Conservation (phyloP, 2,797 vertebrate genomes). For the Siniperca obscura region DNA sequence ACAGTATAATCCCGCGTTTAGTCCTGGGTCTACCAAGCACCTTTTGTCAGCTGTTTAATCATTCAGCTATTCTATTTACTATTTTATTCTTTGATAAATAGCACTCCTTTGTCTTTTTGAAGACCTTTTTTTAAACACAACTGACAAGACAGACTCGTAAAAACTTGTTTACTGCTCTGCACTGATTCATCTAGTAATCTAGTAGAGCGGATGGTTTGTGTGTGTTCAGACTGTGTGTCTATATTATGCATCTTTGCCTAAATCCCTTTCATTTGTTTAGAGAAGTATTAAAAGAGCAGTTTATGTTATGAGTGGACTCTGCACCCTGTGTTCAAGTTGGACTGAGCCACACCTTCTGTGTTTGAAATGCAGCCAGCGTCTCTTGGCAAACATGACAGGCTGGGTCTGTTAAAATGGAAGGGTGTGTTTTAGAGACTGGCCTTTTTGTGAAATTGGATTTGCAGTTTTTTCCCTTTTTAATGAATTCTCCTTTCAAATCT, state of each 20-base stretch:
- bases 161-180: not conserved
- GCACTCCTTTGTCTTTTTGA: not conserved
- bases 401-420: slow-evolving; percentile 32
- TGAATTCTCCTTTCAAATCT: slow-evolving; percentile 26
- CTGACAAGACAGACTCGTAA: not conserved
- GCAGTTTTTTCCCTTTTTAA: slow-evolving; percentile 1
- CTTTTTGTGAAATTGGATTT: slow-evolving; percentile 34
- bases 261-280: not conserved
- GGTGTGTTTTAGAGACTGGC: slow-evolving; percentile 22
- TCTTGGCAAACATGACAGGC: slow-evolving; percentile 52
- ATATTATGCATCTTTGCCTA: not conserved
- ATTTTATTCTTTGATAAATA: not conserved
- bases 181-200: not conserved
- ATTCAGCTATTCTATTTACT: slow-evolving; percentile 4
- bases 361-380: slow-evolving; percentile 45
- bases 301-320: not conserved
- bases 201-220: not conserved
- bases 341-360: slow-evolving; percentile 31
- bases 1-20: not conserved
- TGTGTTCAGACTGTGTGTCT: not conserved
- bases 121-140: not conserved
- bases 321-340: slow-evolving; percentile 10
- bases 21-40: not conserved
- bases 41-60: slow-evolving; percentile 9
- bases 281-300: not conserved